Evolutionary conservation across 2,888 invertebrate species (phyloP), one percentile per base, ranked within the genome.

Genomic region (Coelinius sp.): DNA sequence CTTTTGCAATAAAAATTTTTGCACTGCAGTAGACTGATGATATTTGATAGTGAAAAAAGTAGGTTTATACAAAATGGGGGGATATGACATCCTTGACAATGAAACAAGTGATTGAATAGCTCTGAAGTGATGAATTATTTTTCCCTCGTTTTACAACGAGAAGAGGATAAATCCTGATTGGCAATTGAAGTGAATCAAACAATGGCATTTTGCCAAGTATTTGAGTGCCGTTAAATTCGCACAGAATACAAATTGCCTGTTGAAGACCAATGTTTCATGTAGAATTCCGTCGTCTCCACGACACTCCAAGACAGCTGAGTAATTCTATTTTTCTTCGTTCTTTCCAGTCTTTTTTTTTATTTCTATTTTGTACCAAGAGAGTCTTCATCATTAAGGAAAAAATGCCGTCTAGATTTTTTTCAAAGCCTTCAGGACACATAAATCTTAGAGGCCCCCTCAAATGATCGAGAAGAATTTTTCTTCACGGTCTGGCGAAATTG

Each of bases 221-320:
- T 59, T 46, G 59, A 59, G 62, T 38, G 44, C 46, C 38, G 20
- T 31, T 46, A 77, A 76, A 75, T 71, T 77, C 74, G 68, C 72
- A 73, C 68, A 49, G 76, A 77, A 77, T 77, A 77, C 76, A 77
- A 77, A 77, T 77, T 77, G 73, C 59, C 65, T 65, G 59, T 59
- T 35, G 70, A 24, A 67, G 67, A 67, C 22, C 35, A 46, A 31
- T 35, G 49, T 25, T 67, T 71, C 71, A 66, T 71, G 56, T 62
- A 46, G 66, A 59, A 71, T 71, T 71, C 71, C 66, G 24, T 59
- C 66, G 59, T 38, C 31, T 66, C 46, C 59, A 25, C 25, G 66
- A 59, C 71, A 41, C 41, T 44, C 44, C 24, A 12, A 59, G 59
- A 71, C 46, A 66, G 53, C 46, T 27, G 27, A 65, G 25, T 12